Evolutionary conservation across 2,113 vertebrate genomes (phyloP).

Genomic region (Trichomycterus rosablanca): DNA sequence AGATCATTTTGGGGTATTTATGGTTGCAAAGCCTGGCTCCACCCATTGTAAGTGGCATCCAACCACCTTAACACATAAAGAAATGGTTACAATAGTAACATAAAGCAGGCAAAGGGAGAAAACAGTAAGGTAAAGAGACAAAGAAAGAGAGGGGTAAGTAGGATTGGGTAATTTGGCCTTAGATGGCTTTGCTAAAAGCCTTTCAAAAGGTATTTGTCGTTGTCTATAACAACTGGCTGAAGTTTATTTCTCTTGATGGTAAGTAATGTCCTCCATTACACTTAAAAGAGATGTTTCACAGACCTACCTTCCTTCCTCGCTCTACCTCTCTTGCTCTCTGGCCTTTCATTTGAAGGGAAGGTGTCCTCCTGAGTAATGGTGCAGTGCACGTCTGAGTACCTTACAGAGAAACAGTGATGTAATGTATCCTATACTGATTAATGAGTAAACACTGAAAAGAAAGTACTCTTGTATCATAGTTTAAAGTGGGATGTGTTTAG

Average conservation of each 20-base stretch:
- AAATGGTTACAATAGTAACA: too few relatives aligned
- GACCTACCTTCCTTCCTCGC: background rate
- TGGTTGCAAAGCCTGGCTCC: too few relatives aligned
- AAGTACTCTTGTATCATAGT: background rate
- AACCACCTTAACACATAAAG: too few relatives aligned
- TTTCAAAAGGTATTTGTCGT: slow-evolving; percentile 30
- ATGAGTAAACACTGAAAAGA: background rate
- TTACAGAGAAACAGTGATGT: background rate
- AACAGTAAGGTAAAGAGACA: background rate
- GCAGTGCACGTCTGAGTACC: background rate
- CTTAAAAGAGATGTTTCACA: slow-evolving; percentile 27
- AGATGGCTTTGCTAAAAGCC: slow-evolving; percentile 34
- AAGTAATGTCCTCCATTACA: slow-evolving; percentile 35
- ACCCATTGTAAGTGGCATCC: too few relatives aligned
- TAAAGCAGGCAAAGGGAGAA: background rate
- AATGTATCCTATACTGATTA: background rate
- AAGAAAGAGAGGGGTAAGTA: slow-evolving; percentile 3
- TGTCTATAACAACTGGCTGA: slow-evolving; percentile 25
- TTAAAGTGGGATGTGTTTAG: slow-evolving; percentile 6
- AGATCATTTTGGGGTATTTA: too few relatives aligned
- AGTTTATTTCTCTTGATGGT: slow-evolving; percentile 31
- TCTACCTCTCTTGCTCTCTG: background rate
- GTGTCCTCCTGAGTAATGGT: slow-evolving; percentile 1
- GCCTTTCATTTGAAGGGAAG: background rate
- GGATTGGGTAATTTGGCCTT: slow-evolving; percentile 4